These are phyloP conservation scores for Anthoscopus minutus DNA, from an alignment of 2,113 vertebrate genomes.

Conservation along the genomic window DNA sequence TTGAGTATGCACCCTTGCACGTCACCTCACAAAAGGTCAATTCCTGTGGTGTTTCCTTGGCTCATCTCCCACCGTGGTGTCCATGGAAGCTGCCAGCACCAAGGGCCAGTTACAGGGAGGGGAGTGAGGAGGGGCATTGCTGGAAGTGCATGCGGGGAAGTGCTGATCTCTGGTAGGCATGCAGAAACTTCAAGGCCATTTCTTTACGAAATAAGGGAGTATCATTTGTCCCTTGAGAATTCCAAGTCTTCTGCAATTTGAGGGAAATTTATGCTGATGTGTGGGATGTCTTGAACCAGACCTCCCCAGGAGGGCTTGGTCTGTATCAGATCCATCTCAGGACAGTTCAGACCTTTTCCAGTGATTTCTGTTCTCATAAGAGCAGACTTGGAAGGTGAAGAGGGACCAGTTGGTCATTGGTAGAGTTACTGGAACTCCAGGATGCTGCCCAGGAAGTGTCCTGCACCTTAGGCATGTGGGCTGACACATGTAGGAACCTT, in stretches of 20 bases:
- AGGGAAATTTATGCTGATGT: neutral
- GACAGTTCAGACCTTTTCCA: neutral
- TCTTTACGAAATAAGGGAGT: accelerated
- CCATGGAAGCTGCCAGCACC: neutral
- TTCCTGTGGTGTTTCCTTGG: accelerated
- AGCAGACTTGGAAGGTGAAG: neutral
- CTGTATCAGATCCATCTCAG: neutral
- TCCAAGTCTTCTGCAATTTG: accelerated
- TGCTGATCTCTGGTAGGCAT: neutral
- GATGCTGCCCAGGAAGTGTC: neutral
- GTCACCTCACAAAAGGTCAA: neutral
- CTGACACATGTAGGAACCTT: neutral
- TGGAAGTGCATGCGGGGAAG: accelerated
- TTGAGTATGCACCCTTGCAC: neutral
- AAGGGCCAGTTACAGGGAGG: accelerated
- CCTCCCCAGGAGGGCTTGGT: neutral
- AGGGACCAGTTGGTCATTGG: neutral
- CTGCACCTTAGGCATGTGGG: neutral
- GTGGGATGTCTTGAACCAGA: neutral
- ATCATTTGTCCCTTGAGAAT: neutral
- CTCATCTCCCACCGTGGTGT: accelerated
- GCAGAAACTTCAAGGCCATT: neutral
- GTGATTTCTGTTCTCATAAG: neutral
- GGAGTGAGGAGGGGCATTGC: neutral
- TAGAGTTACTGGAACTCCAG: neutral